Conservation (phyloP, 1,140 invertebrate species). For the Coptotermes formosanus region DNA sequence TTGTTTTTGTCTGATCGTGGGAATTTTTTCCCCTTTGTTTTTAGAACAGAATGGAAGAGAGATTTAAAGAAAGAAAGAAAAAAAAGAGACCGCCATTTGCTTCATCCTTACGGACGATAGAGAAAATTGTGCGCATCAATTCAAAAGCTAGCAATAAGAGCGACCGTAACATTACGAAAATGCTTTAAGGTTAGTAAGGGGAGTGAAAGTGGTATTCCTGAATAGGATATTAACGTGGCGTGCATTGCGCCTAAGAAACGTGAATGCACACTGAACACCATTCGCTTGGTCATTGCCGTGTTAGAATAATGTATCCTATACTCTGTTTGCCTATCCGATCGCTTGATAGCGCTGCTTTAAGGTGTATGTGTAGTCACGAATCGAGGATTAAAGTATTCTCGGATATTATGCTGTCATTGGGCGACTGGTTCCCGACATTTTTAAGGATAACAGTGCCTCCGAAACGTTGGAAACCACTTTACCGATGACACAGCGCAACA, state of each 20-base stretch:
- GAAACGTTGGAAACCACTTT: too few species aligned
- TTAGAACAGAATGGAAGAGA: not conserved
- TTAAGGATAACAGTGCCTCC: too few species aligned
- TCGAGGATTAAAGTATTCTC: too few species aligned
- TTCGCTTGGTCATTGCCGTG: not conserved
- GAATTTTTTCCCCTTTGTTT: not conserved
- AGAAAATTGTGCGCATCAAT: constrained; percentile 11
- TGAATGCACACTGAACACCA: not conserved
- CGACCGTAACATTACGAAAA: not conserved
- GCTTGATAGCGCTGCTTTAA: not conserved
- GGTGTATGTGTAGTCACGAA: too few species aligned
- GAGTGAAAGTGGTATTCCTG: not conserved
- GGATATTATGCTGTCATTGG: too few species aligned
- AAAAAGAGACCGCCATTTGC: not conserved
- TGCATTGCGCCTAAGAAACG: constrained; percentile 1
- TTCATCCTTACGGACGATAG: not conserved
- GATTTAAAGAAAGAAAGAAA: not conserved
- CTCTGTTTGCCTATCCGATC: not conserved
- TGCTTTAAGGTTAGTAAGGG: not conserved
- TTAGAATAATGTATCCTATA: not conserved
- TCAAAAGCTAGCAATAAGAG: not conserved
- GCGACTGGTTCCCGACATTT: too few species aligned
- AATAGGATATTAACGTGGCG: not conserved
- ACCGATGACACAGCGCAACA: too few species aligned
- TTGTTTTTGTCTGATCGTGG: constrained; percentile 11